A percentile compares a stretch with the other conserved stretches of the same genome.
Conservation (phyloP, 2,888 invertebrate species). For the Epistrophella euchroma region DNA sequence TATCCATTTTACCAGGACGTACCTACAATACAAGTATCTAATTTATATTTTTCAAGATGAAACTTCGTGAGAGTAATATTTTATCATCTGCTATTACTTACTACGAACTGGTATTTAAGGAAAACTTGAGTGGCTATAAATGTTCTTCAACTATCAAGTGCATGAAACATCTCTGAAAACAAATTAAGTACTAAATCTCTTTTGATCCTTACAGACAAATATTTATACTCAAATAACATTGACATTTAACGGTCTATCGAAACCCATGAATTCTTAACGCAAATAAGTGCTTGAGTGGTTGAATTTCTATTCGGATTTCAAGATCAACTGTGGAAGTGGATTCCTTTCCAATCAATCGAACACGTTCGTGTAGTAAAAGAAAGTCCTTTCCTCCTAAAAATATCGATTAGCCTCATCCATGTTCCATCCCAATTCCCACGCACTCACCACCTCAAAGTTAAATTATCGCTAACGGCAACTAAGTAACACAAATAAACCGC, state of each 20-base stretch:
- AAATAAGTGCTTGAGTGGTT: conserved; percentile 36
- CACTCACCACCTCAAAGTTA: conserved; percentile 5
- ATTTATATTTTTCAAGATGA: neutral
- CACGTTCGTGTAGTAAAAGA: conserved; percentile 15
- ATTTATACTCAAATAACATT: conserved; percentile 26
- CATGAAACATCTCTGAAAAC: neutral
- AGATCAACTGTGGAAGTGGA: conserved; percentile 13
- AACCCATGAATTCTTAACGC: conserved; percentile 45
- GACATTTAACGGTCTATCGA: conserved; percentile 52
- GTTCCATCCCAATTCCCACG: neutral
- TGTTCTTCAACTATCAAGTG: neutral
- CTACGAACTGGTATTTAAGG: neutral
- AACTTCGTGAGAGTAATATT: neutral
- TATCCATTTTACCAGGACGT: too few species aligned
- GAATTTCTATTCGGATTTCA: conserved; percentile 24
- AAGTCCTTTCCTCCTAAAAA: neutral
- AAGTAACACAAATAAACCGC: conserved; percentile 36
- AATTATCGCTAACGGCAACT: conserved; percentile 53
- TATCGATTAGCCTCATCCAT: neutral
- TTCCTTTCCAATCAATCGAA: conserved; percentile 60
- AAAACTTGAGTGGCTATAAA: neutral
- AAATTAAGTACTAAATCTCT: conserved; percentile 21
- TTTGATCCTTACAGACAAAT: conserved; percentile 22
- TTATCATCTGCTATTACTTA: neutral
- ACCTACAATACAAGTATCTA: too few species aligned